Evolutionary conservation across 2,888 invertebrate genomes (phyloP).

Genomic region (Micoletzkya japonica): DNA sequence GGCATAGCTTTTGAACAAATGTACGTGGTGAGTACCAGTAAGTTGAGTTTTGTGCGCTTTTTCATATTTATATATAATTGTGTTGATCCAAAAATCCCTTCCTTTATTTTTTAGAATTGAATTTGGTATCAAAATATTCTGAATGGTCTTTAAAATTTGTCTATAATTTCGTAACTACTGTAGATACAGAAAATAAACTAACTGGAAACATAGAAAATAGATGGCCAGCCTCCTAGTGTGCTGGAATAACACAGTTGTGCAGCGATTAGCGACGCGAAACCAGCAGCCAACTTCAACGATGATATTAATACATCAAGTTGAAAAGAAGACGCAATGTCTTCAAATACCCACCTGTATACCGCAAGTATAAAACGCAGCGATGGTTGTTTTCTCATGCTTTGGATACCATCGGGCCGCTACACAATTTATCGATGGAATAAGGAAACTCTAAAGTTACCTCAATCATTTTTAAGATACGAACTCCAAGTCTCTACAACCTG

Average conservation of each 20-base stretch:
- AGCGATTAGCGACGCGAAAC: not conserved
- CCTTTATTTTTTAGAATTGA: too few relatives aligned
- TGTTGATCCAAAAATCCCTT: too few relatives aligned
- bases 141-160: too few relatives aligned
- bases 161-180: too few relatives aligned
- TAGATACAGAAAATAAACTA: not conserved
- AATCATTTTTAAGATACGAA: not conserved
- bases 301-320: too few relatives aligned
- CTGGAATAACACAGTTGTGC: not conserved
- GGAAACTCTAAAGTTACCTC: slow-evolving; percentile 14
- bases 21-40: too few relatives aligned
- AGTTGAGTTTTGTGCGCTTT: too few relatives aligned
- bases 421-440: slow-evolving; percentile 7
- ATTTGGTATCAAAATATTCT: too few relatives aligned
- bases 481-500: too few relatives aligned
- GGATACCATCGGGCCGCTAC: slow-evolving; percentile 24
- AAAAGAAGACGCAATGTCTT: too few relatives aligned
- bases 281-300: not conserved
- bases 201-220: not conserved
- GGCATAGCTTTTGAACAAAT: too few relatives aligned
- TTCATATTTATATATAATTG: too few relatives aligned
- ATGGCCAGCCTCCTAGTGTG: not conserved
- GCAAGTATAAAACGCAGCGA: slow-evolving; percentile 24
- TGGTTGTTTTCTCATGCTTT: slow-evolving; percentile 13
- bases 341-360: slow-evolving; percentile 14